Percentiles rank a stretch among this genome's conserved stretches.
phyloP scores from a whole-genome alignment of 2,113 vertebrate genomes.

The Myxocyprinus asiaticus region DNA sequence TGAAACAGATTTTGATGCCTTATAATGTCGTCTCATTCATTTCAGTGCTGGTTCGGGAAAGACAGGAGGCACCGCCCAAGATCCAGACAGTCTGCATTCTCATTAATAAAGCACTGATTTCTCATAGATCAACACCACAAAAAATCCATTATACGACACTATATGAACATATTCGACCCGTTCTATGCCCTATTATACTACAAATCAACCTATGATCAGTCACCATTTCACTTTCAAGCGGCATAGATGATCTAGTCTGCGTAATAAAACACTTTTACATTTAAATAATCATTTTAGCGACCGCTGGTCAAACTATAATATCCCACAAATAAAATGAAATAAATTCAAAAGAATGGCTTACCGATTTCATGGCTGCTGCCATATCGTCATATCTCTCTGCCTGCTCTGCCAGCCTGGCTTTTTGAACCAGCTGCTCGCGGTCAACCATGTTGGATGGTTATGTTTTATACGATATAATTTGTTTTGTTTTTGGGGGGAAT shows the following conservation, averaged over 20 bases:
- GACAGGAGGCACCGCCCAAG: constrained; percentile 78
- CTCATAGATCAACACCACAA: constrained; percentile 5
- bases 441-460: constrained; percentile 84
- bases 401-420: constrained; percentile 98
- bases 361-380: constrained; percentile 98
- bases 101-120: constrained; percentile 24
- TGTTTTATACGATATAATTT: constrained; percentile 53
- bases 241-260: background rate
- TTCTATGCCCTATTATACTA: background rate
- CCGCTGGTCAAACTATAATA: too few species aligned
- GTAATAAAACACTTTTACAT: background rate
- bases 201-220: background rate
- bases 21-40: constrained; percentile 48
- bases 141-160: background rate
- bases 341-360: constrained; percentile 73
- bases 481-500: constrained; percentile 50
- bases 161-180: background rate
- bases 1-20: background rate
- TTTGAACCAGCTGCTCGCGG: constrained; percentile 98
- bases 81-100: constrained; percentile 50
- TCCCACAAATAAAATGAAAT: background rate
- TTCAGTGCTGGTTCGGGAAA: constrained; percentile 50
- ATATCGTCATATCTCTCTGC: constrained; percentile 97
- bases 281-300: background rate
- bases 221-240: background rate